A percentile compares a stretch with the other conserved stretches of the same genome.
Evolutionary conservation across 2,888 invertebrate genomes (phyloP).

Genomic region (Allolobophora icterica): DNA sequence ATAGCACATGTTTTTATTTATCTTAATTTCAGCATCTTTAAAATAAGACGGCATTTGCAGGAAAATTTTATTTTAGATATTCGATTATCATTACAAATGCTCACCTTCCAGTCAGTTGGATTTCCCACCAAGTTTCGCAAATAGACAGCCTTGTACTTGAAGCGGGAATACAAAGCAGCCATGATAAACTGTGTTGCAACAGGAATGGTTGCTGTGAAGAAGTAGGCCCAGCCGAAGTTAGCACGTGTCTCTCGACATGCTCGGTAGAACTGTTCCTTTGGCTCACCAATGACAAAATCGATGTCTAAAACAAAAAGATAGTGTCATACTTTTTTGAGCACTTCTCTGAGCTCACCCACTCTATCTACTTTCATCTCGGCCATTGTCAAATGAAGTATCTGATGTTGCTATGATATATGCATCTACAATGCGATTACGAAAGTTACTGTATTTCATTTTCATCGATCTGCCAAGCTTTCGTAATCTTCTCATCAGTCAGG

Average conservation of each 20-base stretch:
- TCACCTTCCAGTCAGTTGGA: slow-evolving; percentile 43
- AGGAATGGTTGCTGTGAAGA: slow-evolving; percentile 36
- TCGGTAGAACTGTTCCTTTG: slow-evolving; percentile 54
- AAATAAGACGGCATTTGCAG: background rate
- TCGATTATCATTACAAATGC: background rate
- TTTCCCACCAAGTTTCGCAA: slow-evolving; percentile 42
- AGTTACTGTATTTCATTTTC: background rate
- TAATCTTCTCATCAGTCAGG: background rate
- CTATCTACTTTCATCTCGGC: background rate
- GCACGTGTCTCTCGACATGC: slow-evolving; percentile 52
- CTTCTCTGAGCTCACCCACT: background rate
- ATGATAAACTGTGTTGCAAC: background rate
- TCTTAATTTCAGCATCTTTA: background rate
- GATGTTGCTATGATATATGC: background rate
- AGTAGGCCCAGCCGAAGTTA: slow-evolving; percentile 24
- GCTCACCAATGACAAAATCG: slow-evolving; percentile 62
- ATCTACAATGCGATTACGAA: background rate
- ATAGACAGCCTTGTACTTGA: slow-evolving; percentile 51
- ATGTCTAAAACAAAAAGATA: slow-evolving; percentile 50
- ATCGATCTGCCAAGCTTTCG: background rate
- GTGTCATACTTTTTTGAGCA: background rate
- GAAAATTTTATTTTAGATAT: background rate
- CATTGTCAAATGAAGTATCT: background rate
- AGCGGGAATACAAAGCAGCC: slow-evolving; percentile 32
- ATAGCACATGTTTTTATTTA: background rate